These are phyloP conservation scores for Saxidomus purpurata DNA, from an alignment of 1,140 invertebrate species.

Conservation along the genomic window DNA sequence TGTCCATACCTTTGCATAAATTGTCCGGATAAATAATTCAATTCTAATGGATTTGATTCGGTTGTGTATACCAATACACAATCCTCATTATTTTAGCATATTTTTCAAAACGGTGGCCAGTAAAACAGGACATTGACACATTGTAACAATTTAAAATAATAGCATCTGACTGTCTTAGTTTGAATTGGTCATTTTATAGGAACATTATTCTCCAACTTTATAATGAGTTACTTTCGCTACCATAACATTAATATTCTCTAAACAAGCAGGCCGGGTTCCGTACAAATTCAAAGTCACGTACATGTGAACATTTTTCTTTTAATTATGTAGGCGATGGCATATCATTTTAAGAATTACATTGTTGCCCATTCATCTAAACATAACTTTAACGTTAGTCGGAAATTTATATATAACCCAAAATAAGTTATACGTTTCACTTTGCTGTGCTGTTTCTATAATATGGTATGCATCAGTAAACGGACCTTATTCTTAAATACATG, in stretches of 20 bases:
- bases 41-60: slow-evolving; percentile 10
- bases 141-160: not conserved
- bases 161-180: not conserved
- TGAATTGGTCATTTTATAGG: not conserved
- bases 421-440: too few relatives aligned
- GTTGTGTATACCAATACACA: slow-evolving; percentile 2
- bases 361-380: too few relatives aligned
- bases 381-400: too few relatives aligned
- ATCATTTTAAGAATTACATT: too few relatives aligned
- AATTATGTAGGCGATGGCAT: too few relatives aligned
- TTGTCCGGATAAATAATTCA: not conserved
- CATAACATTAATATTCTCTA: not conserved
- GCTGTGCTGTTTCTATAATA: too few relatives aligned
- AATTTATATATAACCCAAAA: too few relatives aligned
- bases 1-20: slow-evolving; percentile 47
- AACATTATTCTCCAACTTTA: not conserved
- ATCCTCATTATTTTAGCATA: not conserved
- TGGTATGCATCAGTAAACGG: too few relatives aligned
- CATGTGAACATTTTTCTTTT: too few relatives aligned
- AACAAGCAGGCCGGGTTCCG: not conserved
- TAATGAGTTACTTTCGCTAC: slow-evolving; percentile 9
- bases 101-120: slow-evolving; percentile 36
- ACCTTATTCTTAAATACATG: too few relatives aligned
- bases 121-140: slow-evolving; percentile 12
- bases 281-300: too few relatives aligned